A percentile compares a stretch with the other conserved stretches of the same genome.
phyloP scores from a whole-genome alignment of 2,797 vertebrate genomes.

The Helostoma temminkii region DNA sequence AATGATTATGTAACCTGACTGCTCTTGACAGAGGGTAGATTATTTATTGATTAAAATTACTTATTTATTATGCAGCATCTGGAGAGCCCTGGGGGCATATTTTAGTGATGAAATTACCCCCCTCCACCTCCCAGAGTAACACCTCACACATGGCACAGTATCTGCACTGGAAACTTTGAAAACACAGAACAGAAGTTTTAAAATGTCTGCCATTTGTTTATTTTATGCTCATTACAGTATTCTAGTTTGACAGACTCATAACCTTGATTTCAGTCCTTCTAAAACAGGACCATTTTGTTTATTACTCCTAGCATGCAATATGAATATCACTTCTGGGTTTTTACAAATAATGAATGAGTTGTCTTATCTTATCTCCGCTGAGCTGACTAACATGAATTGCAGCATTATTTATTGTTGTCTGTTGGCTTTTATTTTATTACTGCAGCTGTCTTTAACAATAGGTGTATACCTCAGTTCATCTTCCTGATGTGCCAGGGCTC shows the following conservation, averaged over 20 bases:
- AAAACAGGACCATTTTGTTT: conserved; percentile 23
- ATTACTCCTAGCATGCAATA: conserved; percentile 44
- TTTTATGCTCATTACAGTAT: conserved; percentile 6
- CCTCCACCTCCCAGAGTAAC: conserved; percentile 29
- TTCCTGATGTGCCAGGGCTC: too few relatives aligned
- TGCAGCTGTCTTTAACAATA: conserved; percentile 3
- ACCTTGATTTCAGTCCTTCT: conserved; percentile 23
- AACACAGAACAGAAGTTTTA: conserved; percentile 20
- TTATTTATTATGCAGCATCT: conserved; percentile 79
- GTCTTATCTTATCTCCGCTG: conserved; percentile 25
- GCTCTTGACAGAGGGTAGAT: conserved; percentile 70
- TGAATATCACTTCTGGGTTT: conserved; percentile 45
- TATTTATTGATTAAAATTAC: conserved; percentile 82
- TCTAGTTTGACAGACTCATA: conserved; percentile 20
- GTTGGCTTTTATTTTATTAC: conserved; percentile 12
- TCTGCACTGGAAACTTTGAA: conserved; percentile 2
- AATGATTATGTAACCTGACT: conserved; percentile 53
- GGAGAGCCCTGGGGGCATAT: conserved; percentile 66
- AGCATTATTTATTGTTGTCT: background rate
- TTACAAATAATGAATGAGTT: conserved; percentile 55
- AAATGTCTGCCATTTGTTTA: conserved; percentile 25
- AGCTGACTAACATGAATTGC: conserved; percentile 12
- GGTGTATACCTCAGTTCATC: background rate
- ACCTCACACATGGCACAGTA: conserved; percentile 31
- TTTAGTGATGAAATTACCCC: conserved; percentile 64